Base-by-base conservation (phyloP, 2,888 invertebrate species). In the Cosmia pyralina region DNA sequence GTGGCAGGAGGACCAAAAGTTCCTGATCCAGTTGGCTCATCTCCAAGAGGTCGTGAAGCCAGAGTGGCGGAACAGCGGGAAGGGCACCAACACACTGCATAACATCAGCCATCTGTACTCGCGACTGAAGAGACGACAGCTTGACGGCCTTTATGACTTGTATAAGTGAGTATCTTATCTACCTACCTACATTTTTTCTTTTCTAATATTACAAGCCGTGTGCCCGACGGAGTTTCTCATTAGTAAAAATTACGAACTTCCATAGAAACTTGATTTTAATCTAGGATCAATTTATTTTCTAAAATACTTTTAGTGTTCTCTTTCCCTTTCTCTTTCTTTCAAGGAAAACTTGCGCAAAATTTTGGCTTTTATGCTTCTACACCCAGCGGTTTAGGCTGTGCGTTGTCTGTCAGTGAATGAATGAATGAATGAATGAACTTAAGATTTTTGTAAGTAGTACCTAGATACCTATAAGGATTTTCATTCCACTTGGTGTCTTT, bases 21-120 rank as follows among this genome's bases (percentile, higher is more conserved):
- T 97, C 95, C 95, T 98, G 86, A 98, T 98, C 88, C 97, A 98
- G 91, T 97, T 97, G 93, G 97, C 98, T 62, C 97, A 97, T 48
- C 96, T 98, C 64, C 97, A 98, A 86, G 97, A 97, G 85, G 96
- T 98, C 72, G 97, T 98, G 75, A 97, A 98, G 89, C 98, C 98
- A 0, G 98, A 98, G 89, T 98, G 98, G 98, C 97, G 97, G 83
- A 98, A 98, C 94, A 97, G 98, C 80, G 98, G 98, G 50, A 97
- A 97, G 88, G 98, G 98, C 13, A 96, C 97, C 73, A 97, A 97
- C 86, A 98, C 98, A 0, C 96, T 97, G 71, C 97, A 98, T 84
- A 97, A 98, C 87, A 97, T 98, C 79, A 97, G 97, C 89, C 97
- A 97, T 83, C 98, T 98, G 85, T 99, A 98, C 93, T 97, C 98